Evolutionary conservation across 2,113 vertebrate genomes (phyloP).

Genomic region (Rhegmatorhina hoffmannsi): DNA sequence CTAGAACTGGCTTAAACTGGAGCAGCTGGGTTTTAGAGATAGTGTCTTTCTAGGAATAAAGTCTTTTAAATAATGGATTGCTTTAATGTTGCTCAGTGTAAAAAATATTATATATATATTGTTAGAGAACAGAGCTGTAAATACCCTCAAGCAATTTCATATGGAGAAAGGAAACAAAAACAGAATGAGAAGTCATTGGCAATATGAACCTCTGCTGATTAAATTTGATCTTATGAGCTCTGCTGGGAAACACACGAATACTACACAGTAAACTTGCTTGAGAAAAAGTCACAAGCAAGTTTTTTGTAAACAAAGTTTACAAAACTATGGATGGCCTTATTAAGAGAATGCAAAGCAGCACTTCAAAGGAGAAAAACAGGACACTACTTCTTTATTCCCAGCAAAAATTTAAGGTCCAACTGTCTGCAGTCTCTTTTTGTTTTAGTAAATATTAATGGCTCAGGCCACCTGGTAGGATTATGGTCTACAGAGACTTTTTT

Average conservation of each 20-base stretch:
- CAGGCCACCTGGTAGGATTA: background rate
- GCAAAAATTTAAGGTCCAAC: background rate
- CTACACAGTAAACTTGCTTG: constrained; percentile 32
- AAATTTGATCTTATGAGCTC: constrained; percentile 48
- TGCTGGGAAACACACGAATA: constrained; percentile 9
- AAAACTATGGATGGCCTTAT: background rate
- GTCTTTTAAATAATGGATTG: constrained; percentile 43
- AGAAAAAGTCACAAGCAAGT: background rate
- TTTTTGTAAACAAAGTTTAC: constrained; percentile 46
- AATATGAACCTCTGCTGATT: constrained; percentile 39
- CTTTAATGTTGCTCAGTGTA: background rate
- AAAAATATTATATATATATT: background rate
- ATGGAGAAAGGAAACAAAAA: constrained; percentile 30
- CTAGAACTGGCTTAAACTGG: background rate
- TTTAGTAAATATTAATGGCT: background rate
- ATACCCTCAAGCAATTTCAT: constrained; percentile 25
- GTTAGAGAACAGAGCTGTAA: background rate
- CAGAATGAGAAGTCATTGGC: constrained; percentile 29
- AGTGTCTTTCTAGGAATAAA: background rate
- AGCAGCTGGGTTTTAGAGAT: background rate
- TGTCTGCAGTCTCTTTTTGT: background rate
- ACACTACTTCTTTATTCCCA: background rate
- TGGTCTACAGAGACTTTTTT: background rate
- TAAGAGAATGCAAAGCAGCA: background rate
- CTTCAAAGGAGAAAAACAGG: background rate